Evolutionary conservation across 2,113 vertebrate species (phyloP), one percentile per base, ranked within the genome.

Genomic region (Nettapus auritus): DNA sequence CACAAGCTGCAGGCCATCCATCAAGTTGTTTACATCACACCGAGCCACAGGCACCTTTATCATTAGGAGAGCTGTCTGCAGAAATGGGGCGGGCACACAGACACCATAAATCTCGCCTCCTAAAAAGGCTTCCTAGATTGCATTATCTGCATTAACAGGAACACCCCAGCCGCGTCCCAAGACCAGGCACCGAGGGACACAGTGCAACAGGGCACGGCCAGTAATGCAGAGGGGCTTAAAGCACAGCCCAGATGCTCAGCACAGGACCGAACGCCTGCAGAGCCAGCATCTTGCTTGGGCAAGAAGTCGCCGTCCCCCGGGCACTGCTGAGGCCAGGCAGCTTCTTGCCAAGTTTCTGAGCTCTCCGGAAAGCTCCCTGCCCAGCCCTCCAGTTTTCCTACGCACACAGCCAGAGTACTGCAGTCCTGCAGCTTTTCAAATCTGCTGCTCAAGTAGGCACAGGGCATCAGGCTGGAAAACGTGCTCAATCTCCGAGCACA

Each of bases 1-100:
- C 77, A 40, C 83, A 73, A 95, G 90, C 85, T 55, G 78, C 66
- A 86, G 69, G 53, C 86, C 94, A 97, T 96, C 88, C 96, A 95
- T 97, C 97, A 96, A 82, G 90, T 90, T 96, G 95, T 95, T 96
- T 97, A 96, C 92, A 96, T 92, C 96, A 93, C 87, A 46, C 80
- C 6, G 44, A 87, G 96, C 96, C 90, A 69, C 82, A 75, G 67
- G 95, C 86, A 87, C 90, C 95, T 94, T 96, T 95, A 96, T 94
- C 94, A 96, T 95, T 89, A 95, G 63, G 91, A 63, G 79, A 97
- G 93, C 95, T 86, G 86, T 96, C 95, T 88, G 21, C 90, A 89
- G 95, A 66, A 97, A 96, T 82, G 91, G 95, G 88, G 95, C 88
- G 83, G 91, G 50, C 62, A 59, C 34, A 4, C 25, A 50, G 63